Conservation (phyloP, 2,113 vertebrate genomes). For the Chlamydotis undulata region DNA sequence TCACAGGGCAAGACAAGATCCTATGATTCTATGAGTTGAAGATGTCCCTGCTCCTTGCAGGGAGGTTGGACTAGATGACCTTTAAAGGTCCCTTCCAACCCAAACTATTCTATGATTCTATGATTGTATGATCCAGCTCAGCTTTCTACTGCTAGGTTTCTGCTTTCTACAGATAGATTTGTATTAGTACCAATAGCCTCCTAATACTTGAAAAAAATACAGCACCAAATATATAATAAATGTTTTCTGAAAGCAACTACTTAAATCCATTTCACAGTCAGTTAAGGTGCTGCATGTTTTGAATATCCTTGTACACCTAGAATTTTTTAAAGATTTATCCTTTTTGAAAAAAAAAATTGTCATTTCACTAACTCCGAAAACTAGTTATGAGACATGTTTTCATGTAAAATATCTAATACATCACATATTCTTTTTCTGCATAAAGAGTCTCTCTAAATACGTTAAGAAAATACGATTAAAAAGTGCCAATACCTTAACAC, state of each 20-base stretch:
- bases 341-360: not conserved
- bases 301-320: not conserved
- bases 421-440: not conserved
- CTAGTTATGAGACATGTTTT: not conserved
- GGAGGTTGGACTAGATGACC: too few species aligned
- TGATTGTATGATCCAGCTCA: not conserved
- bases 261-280: not conserved
- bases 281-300: not conserved
- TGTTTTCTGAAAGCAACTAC: not conserved
- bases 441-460: not conserved
- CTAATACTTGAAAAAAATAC: not conserved
- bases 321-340: not conserved
- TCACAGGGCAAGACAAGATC: not conserved
- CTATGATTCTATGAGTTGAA: too few species aligned
- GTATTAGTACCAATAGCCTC: not conserved
- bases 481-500: rapidly evolving
- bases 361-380: not conserved
- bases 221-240: not conserved
- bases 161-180: not conserved
- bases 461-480: rapidly evolving
- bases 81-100: too few species aligned
- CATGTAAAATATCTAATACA: not conserved
- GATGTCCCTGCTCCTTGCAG: too few species aligned
- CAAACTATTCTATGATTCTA: too few species aligned
- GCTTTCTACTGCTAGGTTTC: not conserved